Base-by-base conservation (phyloP, 2,797 vertebrate genomes). In the Poeciliopsis presidionis region DNA sequence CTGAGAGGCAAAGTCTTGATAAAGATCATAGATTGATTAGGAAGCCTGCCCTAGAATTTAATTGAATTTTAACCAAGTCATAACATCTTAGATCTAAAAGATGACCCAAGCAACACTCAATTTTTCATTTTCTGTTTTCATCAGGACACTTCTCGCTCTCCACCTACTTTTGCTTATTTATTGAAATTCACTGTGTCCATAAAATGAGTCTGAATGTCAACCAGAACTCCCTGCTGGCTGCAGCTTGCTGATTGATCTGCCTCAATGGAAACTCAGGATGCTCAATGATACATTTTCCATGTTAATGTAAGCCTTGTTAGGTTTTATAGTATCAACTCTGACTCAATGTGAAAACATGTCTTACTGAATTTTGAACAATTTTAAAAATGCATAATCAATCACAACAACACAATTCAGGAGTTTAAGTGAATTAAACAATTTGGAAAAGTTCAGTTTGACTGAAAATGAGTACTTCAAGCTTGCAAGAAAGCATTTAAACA, bases 61-160 rank as follows among this genome's bases (percentile, higher is more conserved):
- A 96, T 96, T 96, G 95, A 96, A 96, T 95, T 95, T 95, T 96
- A 95, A 94, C 91, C 88, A 91, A 95, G 94, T 94, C 94, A 93
- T 92, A 94, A 91, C 89, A 94, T 94, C 94, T 94, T 87, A 94
- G 95, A 96, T 96, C 94, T 91, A 88, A 93, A 89, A 94, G 95
- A 96, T 96, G 95, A 96, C 95, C 95, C 91, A 82, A 86, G 86
- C 79, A 82, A 86, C 83, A 81, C 87, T 89, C 82, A 53, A 81
- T 90, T 92, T 87, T 93, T 88, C 85, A 80, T 85, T 82, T 76
- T 89, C 87, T 78, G 43, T 82, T 93, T 93, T 93, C 87, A 93
- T 90, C 90, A 76, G 81, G 78, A 81, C 11, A 59, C 67, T 73
- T 20, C 75, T 43, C 73, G n/a, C 16, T 22, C 28, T 39, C 67